These are phyloP conservation scores for Lasioglossum calceatum DNA, from an alignment of 2,888 invertebrate genomes.

Conservation along the genomic window DNA sequence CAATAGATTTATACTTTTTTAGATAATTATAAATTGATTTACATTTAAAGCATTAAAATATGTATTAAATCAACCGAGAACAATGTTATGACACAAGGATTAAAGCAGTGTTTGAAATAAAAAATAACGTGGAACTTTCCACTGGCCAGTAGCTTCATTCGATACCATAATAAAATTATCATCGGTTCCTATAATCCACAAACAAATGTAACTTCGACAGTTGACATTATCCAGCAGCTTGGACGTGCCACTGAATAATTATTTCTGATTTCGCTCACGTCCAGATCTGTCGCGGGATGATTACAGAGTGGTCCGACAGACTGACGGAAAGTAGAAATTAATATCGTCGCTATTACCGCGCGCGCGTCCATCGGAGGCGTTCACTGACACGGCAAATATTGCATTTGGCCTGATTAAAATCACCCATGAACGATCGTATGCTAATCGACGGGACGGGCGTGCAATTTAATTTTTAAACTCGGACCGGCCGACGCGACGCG, in stretches of 20 bases:
- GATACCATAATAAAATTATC: neutral
- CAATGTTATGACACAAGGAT: neutral
- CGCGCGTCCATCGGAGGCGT: neutral
- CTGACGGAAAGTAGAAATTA: constrained; percentile 43
- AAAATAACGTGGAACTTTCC: neutral
- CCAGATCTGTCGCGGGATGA: neutral
- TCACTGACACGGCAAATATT: constrained; percentile 49
- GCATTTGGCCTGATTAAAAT: constrained; percentile 59
- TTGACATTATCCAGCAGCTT: neutral
- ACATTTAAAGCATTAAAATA: neutral
- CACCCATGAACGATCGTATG: constrained; percentile 44
- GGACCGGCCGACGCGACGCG: neutral
- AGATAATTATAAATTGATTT: neutral
- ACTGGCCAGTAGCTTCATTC: neutral
- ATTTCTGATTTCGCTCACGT: neutral
- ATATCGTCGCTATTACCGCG: constrained; percentile 31
- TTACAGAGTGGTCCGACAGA: constrained; percentile 23
- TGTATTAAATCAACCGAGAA: neutral
- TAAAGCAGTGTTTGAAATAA: neutral
- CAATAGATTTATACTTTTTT: neutral
- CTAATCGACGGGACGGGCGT: constrained; percentile 49
- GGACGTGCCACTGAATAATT: neutral
- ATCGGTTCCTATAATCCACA: neutral
- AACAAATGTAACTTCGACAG: neutral
- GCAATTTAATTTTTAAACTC: constrained; percentile 55